Evolutionary conservation across 2,888 invertebrate species (phyloP).

Genomic region (Sinohyriopsis cumingii): DNA sequence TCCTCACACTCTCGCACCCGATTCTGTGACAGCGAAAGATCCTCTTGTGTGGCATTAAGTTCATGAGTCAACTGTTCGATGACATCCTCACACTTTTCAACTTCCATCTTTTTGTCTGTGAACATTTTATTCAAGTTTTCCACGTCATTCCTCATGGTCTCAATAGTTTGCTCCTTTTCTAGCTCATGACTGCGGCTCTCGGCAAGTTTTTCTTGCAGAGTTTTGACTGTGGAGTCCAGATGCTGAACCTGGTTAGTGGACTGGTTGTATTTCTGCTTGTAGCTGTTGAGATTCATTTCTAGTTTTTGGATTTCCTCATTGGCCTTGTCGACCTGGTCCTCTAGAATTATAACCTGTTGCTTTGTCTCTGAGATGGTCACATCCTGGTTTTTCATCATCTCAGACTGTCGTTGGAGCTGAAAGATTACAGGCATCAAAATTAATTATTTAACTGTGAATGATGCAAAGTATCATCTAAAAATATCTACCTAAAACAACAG

Average conservation of each 20-base stretch:
- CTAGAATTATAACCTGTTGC: constrained; percentile 61
- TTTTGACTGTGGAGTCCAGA: constrained; percentile 59
- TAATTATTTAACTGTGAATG: neutral
- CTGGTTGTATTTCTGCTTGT: constrained; percentile 64
- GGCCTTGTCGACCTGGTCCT: constrained; percentile 58
- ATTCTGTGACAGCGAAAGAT: constrained; percentile 57
- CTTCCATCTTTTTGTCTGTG: constrained; percentile 59
- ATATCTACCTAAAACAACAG: neutral
- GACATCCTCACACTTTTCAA: constrained; percentile 64
- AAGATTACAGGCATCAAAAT: constrained; percentile 1
- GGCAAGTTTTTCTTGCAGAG: constrained; percentile 62
- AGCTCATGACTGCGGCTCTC: constrained; percentile 60
- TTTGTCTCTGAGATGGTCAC: constrained; percentile 53
- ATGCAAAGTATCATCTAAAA: neutral
- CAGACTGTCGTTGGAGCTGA: constrained; percentile 56
- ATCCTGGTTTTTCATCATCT: constrained; percentile 58
- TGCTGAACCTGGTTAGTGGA: constrained; percentile 52
- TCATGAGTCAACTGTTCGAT: constrained; percentile 68
- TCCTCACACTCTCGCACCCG: constrained; percentile 58
- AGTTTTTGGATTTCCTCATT: constrained; percentile 52
- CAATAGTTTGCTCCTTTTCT: constrained; percentile 59
- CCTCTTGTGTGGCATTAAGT: constrained; percentile 61
- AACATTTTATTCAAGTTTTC: constrained; percentile 61
- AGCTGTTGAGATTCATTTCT: constrained; percentile 51
- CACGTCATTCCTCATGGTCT: constrained; percentile 56